These are phyloP conservation scores for Sus cebifrons DNA, from an alignment of 2,797 vertebrate species.

Conservation along the genomic window DNA sequence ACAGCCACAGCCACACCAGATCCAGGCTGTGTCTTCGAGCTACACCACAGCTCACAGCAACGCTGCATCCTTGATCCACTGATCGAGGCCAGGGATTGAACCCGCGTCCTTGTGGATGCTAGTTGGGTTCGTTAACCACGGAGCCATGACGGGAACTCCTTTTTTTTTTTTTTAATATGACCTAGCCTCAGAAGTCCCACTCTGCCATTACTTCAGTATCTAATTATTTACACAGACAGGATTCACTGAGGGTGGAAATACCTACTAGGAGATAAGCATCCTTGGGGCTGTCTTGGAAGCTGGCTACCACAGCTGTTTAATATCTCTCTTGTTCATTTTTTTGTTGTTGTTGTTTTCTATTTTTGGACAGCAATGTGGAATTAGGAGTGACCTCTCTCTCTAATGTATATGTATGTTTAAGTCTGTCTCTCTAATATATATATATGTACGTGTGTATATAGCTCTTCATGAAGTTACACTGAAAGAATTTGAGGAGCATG, in stretches of 20 bases:
- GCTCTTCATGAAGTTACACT: constrained; percentile 16
- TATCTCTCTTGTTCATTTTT: background rate
- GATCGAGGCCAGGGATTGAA: no score
- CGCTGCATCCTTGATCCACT: no score
- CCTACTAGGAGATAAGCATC: background rate
- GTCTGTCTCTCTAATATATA: no score
- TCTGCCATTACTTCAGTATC: background rate
- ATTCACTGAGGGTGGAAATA: background rate
- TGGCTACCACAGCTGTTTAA: background rate
- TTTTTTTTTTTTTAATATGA: background rate
- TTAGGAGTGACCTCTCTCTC: background rate
- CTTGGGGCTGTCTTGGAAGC: background rate
- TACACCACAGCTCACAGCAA: no score
- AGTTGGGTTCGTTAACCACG: no score
- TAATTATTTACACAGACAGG: background rate
- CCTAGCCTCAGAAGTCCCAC: background rate
- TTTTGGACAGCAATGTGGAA: constrained; percentile 20
- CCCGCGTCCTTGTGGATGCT: no score
- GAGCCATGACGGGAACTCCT: no score
- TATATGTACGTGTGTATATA: background rate
- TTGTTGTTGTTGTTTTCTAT: background rate
- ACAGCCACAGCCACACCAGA: no score
- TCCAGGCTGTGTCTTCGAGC: no score
- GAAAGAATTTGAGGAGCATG: background rate
- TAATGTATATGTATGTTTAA: no score